Conservation (phyloP, 2,888 invertebrate genomes). For the Lottia gigantea region DNA sequence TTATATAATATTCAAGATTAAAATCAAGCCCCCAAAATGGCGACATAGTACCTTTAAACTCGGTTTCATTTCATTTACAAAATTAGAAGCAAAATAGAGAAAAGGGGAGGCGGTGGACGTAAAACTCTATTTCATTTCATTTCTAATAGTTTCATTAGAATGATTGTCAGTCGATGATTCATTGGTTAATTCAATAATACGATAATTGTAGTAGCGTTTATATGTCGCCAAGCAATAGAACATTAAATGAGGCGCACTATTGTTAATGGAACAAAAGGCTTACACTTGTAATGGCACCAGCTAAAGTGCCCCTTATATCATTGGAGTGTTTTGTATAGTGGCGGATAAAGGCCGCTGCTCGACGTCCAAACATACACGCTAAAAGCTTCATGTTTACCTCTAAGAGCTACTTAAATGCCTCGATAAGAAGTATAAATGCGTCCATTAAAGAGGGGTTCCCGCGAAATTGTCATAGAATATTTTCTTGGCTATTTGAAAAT, state of each 20-base stretch:
- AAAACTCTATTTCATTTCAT: no score
- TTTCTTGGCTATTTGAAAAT: no score
- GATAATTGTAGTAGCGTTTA: background rate
- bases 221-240: conserved; percentile 4
- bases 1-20: no score
- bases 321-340: conserved; percentile 1
- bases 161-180: background rate
- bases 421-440: background rate
- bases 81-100: no score
- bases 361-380: conserved; percentile 8
- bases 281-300: conserved; percentile 1
- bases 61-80: no score
- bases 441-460: background rate
- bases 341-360: conserved; percentile 5
- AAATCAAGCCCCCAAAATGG: no score
- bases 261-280: conserved; percentile 9
- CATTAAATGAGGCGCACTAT: conserved; percentile 5
- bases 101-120: no score
- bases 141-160: no score
- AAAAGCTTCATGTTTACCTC: conserved; percentile 8
- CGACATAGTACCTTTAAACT: no score
- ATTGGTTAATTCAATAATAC: background rate
- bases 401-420: conserved; percentile 7
- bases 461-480: no score
- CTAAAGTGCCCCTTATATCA: background rate